Evolutionary conservation across 2,888 invertebrate genomes (phyloP).

Genomic region (Fragum whitleyi): DNA sequence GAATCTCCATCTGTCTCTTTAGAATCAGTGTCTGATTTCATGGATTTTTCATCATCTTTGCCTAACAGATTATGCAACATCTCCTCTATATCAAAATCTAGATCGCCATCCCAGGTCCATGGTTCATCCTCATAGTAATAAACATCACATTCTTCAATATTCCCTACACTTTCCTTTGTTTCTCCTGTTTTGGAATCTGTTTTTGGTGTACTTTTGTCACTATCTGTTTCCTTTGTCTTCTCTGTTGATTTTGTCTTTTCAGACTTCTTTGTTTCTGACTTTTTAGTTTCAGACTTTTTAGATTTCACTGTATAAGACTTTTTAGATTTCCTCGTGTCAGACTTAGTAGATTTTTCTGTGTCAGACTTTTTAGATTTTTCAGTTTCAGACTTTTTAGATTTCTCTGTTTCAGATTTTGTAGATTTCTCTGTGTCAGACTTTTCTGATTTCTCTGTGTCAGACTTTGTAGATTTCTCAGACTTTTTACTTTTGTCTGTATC

Average conservation of each 20-base stretch:
- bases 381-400: slow-evolving; percentile 15
- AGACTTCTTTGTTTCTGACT: neutral
- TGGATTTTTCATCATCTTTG: neutral
- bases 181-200: neutral
- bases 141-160: slow-evolving; percentile 31
- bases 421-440: neutral
- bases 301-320: neutral
- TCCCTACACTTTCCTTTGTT: neutral
- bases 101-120: slow-evolving; percentile 29
- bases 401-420: too few species aligned
- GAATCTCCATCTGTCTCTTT: slow-evolving; percentile 16
- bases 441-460: neutral
- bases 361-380: neutral
- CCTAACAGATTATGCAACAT: neutral
- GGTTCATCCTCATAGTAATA: slow-evolving; percentile 47
- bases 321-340: neutral
- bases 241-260: neutral
- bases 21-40: slow-evolving; percentile 3
- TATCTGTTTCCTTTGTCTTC: neutral
- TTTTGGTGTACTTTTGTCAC: slow-evolving; percentile 3
- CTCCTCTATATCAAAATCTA: slow-evolving; percentile 6
- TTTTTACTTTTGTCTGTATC: neutral
- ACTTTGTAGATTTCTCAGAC: neutral
- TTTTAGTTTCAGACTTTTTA: neutral
- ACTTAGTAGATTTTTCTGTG: neutral